Conservation (phyloP, 2,113 vertebrate species). For the Otolemur garnettii region DNA sequence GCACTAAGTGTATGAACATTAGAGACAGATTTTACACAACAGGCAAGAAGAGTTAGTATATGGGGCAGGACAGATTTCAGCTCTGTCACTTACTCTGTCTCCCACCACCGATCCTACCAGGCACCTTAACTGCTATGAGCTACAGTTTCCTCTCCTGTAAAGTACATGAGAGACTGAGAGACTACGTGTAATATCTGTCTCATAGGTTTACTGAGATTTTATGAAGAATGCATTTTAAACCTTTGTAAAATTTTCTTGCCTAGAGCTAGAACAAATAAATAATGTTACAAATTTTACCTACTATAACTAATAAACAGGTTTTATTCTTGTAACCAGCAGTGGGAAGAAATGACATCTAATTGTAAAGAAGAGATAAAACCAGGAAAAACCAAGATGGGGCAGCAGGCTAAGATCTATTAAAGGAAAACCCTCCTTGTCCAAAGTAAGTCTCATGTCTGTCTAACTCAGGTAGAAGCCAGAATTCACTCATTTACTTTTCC, state of each 20-base stretch:
- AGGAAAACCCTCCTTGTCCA: not conserved
- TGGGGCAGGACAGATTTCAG: not conserved
- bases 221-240: not conserved
- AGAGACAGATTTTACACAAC: not conserved
- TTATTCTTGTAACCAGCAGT: not conserved
- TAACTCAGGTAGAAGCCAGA: not conserved
- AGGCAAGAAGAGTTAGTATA: not conserved
- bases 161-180: not conserved
- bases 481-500: not conserved
- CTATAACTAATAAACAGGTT: not conserved
- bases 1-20: not conserved
- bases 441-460: not conserved
- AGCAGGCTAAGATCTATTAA: not conserved
- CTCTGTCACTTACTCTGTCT: not conserved
- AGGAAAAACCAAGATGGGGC: not conserved
- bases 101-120: not conserved
- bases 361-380: not conserved
- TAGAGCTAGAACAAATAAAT: not conserved
- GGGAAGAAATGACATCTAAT: not conserved
- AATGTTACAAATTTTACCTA: not conserved
- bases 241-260: not conserved
- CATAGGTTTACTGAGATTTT: not conserved
- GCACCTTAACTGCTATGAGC: not conserved
- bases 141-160: not conserved
- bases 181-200: not conserved